Evolutionary conservation across 1,140 invertebrate species (phyloP).

Genomic region (Agrilus planipennis): DNA sequence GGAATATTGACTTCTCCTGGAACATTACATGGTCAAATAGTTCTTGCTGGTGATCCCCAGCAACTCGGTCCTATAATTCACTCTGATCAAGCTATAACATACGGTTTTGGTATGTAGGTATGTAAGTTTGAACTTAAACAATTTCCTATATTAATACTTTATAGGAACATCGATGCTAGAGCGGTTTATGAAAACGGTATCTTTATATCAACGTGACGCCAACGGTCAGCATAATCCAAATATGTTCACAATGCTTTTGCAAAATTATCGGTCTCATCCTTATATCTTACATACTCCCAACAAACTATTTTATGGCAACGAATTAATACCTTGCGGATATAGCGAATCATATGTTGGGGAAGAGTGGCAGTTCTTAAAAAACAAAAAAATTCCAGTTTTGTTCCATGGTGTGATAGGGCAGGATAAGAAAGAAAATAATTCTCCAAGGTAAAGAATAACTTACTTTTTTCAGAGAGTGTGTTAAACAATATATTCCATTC

Average conservation of each 20-base stretch:
- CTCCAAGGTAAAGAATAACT: conserved; percentile 74
- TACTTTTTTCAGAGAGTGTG: background rate
- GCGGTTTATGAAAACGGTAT: conserved; percentile 21
- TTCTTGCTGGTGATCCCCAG: conserved; percentile 83
- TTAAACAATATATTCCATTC: background rate
- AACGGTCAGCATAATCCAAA: conserved; percentile 49
- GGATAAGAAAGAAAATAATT: conserved; percentile 57
- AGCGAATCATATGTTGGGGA: conserved; percentile 19
- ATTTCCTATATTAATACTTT: too few relatives aligned
- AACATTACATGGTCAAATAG: conserved; percentile 49
- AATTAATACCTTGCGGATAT: conserved; percentile 36
- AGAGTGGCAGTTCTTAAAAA: conserved; percentile 30
- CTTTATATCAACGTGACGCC: conserved; percentile 28
- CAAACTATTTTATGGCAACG: conserved; percentile 68
- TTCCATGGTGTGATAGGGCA: conserved; percentile 70
- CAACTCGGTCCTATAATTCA: conserved; percentile 79
- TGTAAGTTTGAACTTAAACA: too few relatives aligned
- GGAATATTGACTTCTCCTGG: conserved; percentile 31
- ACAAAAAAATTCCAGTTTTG: conserved; percentile 52
- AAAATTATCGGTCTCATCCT: conserved; percentile 70
- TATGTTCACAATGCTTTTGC: conserved; percentile 57
- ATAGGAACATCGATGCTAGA: conserved; percentile 25
- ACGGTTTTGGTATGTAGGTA: conserved; percentile 53
- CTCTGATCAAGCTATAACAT: conserved; percentile 47
- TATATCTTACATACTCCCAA: conserved; percentile 65